phyloP scores from a whole-genome alignment of 30 jellyfish, hydroid and myxozoan genomes.

The Aurelia sp. region DNA sequence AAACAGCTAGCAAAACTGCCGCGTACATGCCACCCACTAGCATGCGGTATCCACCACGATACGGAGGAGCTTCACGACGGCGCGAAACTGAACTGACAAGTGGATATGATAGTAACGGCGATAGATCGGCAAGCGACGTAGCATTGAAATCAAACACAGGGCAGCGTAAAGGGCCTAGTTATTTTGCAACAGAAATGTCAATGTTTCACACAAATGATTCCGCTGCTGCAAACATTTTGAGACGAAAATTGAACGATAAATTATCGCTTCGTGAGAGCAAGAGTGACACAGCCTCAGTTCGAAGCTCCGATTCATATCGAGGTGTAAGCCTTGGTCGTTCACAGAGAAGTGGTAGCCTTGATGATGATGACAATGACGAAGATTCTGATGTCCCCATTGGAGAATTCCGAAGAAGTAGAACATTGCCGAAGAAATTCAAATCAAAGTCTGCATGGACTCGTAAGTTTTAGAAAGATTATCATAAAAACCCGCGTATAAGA shows the following conservation, averaged over 20 bases:
- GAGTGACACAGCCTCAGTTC: slow-evolving; percentile 57
- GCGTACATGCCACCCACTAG: slow-evolving; percentile 72
- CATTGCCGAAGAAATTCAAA: slow-evolving; percentile 56
- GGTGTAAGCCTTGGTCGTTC: slow-evolving; percentile 13
- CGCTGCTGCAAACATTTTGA: slow-evolving; percentile 42
- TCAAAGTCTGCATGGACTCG: slow-evolving; percentile 6
- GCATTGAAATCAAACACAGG: background rate
- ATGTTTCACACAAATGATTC: slow-evolving; percentile 52
- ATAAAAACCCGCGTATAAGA: too few relatives aligned
- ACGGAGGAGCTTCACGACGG: slow-evolving; percentile 9
- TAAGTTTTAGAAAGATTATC: background rate
- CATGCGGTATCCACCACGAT: slow-evolving; percentile 73
- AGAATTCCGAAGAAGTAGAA: slow-evolving; percentile 56
- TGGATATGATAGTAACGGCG: slow-evolving; percentile 32
- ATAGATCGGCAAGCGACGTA: background rate
- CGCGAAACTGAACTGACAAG: slow-evolving; percentile 1
- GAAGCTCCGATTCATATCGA: slow-evolving; percentile 37
- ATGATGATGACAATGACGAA: slow-evolving; percentile 69
- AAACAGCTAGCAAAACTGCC: slow-evolving; percentile 20
- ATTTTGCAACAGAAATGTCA: slow-evolving; percentile 70
- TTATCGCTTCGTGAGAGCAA: slow-evolving; percentile 24
- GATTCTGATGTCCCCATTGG: slow-evolving; percentile 61
- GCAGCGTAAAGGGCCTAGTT: slow-evolving; percentile 50
- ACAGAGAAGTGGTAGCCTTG: slow-evolving; percentile 69
- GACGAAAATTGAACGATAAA: slow-evolving; percentile 46